Percentiles rank a stretch among this genome's conserved stretches.
Conservation (phyloP, 2,113 vertebrate species). For the Gopherus flavomarginatus region DNA sequence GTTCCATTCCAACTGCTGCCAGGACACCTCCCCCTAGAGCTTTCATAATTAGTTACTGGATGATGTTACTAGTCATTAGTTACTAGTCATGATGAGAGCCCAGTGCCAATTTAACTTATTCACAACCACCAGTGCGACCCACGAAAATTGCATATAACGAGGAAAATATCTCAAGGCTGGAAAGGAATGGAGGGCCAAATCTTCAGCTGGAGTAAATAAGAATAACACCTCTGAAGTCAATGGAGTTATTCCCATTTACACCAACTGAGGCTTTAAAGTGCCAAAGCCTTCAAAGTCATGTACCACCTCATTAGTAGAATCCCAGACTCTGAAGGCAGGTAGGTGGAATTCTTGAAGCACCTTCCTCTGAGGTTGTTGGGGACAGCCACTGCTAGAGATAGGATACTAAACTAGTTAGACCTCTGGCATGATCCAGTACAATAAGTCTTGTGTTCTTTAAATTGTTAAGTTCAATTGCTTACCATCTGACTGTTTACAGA, state of each 20-base stretch:
- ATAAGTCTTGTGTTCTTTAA: neutral
- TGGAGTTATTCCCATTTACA: neutral
- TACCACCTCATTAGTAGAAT: neutral
- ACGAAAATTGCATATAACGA: neutral
- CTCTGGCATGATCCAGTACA: neutral
- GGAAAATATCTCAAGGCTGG: neutral
- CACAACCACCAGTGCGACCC: neutral
- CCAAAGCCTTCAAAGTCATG: neutral
- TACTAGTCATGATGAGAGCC: neutral
- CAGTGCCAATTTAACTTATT: neutral
- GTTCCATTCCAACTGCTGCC: neutral
- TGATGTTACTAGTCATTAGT: too few relatives aligned
- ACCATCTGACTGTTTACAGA: constrained; percentile 87
- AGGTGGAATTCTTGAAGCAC: neutral
- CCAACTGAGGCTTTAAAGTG: neutral
- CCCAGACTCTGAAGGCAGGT: neutral
- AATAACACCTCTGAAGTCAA: neutral
- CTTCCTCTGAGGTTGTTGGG: neutral
- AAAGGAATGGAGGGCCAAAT: neutral
- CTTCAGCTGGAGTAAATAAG: neutral
- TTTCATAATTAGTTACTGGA: neutral
- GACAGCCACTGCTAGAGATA: neutral
- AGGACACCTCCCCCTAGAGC: accelerated
- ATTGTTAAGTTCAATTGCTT: constrained; percentile 44
- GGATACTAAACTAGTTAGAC: too few relatives aligned